Evolutionary conservation across 2,797 vertebrate species (phyloP).

Genomic region (Gouania willdenowi): DNA sequence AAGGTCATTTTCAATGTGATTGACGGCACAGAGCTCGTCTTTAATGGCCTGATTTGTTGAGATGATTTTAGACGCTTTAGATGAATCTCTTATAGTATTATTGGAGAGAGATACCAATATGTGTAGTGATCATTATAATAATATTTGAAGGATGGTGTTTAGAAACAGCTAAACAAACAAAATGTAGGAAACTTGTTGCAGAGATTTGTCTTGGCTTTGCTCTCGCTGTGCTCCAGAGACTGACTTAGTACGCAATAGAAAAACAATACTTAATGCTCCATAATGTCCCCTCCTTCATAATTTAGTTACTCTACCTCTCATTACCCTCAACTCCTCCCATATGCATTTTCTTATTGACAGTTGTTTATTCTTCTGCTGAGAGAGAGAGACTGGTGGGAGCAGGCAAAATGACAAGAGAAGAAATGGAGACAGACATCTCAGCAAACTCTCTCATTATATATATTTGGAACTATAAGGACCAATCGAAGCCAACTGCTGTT

Average conservation of each 20-base stretch:
- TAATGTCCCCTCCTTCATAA: slow-evolving; percentile 60
- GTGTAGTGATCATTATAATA: slow-evolving; percentile 40
- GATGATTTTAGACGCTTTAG: slow-evolving; percentile 33
- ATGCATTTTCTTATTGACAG: slow-evolving; percentile 11
- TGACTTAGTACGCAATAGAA: slow-evolving; percentile 48
- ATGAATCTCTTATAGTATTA: slow-evolving; percentile 40
- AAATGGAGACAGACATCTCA: slow-evolving; percentile 1
- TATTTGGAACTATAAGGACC: slow-evolving; percentile 32
- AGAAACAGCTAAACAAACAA: slow-evolving; percentile 6
- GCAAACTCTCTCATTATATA: slow-evolving; percentile 30
- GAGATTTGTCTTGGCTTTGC: slow-evolving; percentile 11
- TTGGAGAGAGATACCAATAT: slow-evolving; percentile 37
- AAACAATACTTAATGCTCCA: slow-evolving; percentile 60
- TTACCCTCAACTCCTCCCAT: slow-evolving; percentile 11
- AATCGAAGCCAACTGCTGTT: slow-evolving; percentile 38
- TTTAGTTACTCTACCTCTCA: slow-evolving; percentile 32
- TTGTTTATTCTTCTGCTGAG: slow-evolving; percentile 17
- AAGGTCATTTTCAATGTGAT: slow-evolving; percentile 49
- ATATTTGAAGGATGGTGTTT: slow-evolving; percentile 16
- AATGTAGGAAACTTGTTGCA: neutral
- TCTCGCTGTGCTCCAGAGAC: slow-evolving; percentile 38
- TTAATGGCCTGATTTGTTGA: slow-evolving; percentile 37
- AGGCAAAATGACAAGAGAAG: neutral
- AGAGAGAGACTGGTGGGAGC: neutral
- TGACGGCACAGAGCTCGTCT: slow-evolving; percentile 31